Base-by-base conservation (phyloP, 2,113 vertebrate genomes). In the Sciurus niger region DNA sequence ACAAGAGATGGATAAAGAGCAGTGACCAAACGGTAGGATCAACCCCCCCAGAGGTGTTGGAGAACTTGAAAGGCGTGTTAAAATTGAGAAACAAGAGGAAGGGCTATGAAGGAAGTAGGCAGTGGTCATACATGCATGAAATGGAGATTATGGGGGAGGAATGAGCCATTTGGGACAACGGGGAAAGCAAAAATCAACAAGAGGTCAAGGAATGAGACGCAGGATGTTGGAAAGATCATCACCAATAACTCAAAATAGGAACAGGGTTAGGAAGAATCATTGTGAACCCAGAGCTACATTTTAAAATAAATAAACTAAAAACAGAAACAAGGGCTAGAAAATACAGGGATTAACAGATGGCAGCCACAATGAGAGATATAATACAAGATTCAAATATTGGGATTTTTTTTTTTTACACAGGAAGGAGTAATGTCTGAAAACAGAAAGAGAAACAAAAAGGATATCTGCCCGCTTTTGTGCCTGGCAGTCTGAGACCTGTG, bases 161-260 rank as follows among this genome's bases (percentile, higher is more conserved):
- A 11, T 37, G 12, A 80, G 32, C 48, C 6, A n/a, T 37, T 32
- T 74, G 20, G 78, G 73, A 51, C 58, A 63, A 43, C 28, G 68
- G 17, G 5, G 10, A 85, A 90, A 34, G 32, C 32, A 68, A 88
- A 84, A 94, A 37, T 91, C 73, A 93, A 74, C 30, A 90, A 90
- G 24, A 80, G 37, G 55, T 48, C 83, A 77, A 91, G 30, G 43
- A 24, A 30, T 46, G 8, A 74, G 11, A 73, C 6, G 3, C 28
- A n/a, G 10, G 14, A 60, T 5, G 1, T 2, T 76, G n/a, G n/a
- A 53, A 87, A 84, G 25, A 48, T 55, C 12, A 78, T 8, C 30
- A 77, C 17, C 5, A 93, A 93, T 82, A 40, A 89, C 11, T 70
- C 22, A 90, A 93, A 90, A 87, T 13, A 78, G 48, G 46, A 67